Evolutionary conservation across 2,113 vertebrate genomes (phyloP).

Genomic region (Gallinago undulata): DNA sequence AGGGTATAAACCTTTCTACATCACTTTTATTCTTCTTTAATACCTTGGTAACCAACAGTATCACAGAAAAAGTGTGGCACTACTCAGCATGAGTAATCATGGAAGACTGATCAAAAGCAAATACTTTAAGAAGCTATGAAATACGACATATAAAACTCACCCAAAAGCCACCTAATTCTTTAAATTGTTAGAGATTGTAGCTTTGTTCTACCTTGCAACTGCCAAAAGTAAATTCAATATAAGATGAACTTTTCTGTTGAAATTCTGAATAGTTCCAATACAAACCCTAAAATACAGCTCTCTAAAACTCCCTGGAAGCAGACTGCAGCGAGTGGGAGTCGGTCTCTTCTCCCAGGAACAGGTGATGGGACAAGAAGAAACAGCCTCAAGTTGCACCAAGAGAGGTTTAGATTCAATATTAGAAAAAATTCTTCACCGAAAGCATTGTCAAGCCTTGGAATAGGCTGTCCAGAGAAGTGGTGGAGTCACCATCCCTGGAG

Average conservation of each 20-base stretch:
- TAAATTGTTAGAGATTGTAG: neutral
- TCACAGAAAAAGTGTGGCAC: neutral
- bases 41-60: neutral
- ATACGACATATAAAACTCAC: neutral
- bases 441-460: neutral
- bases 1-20: neutral
- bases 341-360: neutral
- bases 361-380: accelerated
- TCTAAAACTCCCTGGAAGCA: neutral
- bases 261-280: neutral
- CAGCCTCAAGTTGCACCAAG: accelerated
- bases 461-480: neutral
- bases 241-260: neutral
- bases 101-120: neutral
- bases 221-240: neutral
- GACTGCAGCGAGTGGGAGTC: accelerated
- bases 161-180: neutral
- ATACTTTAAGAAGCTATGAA: neutral
- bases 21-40: neutral
- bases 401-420: neutral
- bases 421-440: neutral
- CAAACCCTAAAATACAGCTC: neutral
- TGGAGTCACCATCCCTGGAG: neutral
- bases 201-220: neutral
- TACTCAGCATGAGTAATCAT: neutral